phyloP scores from a whole-genome alignment of 2,113 vertebrate species.

The Sialia sialis region DNA sequence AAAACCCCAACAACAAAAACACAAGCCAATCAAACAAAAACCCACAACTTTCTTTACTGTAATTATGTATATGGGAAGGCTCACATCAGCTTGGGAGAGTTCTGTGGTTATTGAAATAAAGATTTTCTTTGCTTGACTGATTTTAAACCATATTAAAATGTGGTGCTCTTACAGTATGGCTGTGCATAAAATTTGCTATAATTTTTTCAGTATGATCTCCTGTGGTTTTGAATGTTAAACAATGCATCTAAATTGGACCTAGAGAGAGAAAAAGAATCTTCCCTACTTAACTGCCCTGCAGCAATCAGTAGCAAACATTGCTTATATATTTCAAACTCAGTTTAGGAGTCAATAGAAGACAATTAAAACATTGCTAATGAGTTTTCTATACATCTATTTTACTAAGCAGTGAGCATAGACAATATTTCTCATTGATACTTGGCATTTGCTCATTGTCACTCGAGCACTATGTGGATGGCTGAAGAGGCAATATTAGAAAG shows the following conservation, averaged over 20 bases:
- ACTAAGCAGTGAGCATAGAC: not conserved
- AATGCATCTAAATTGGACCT: not conserved
- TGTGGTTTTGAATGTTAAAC: not conserved
- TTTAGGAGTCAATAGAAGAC: not conserved
- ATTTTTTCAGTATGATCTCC: not conserved
- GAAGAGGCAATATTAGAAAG: not conserved
- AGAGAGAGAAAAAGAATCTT: not conserved
- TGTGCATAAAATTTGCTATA: not conserved
- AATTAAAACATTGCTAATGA: not conserved
- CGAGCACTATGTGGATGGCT: not conserved
- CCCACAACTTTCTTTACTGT: not conserved
- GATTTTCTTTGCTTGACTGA: not conserved
- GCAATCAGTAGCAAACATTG: not conserved
- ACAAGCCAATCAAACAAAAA: too few species aligned
- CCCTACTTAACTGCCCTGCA: not conserved
- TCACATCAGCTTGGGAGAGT: not conserved
- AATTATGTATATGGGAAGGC: not conserved
- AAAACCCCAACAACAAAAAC: not conserved
- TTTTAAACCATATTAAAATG: not conserved
- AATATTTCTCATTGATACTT: not conserved
- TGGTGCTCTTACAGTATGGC: not conserved
- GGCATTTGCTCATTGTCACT: not conserved
- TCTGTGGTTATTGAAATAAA: not conserved
- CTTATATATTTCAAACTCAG: not conserved
- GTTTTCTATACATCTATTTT: not conserved